Evolutionary conservation across 2,113 vertebrate genomes (phyloP).

Genomic region (Notarius quadriscutis): DNA sequence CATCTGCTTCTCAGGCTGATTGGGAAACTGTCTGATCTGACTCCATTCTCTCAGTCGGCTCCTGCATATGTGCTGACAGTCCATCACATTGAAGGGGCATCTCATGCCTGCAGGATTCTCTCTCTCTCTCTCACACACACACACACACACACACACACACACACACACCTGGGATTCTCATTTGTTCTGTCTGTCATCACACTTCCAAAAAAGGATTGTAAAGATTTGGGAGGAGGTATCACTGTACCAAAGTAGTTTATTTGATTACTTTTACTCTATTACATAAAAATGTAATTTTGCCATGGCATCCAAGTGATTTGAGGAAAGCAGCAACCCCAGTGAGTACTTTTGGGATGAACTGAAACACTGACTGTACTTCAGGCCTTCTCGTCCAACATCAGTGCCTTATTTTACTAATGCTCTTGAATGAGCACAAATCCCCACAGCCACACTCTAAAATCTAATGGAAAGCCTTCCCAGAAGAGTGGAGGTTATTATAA

Average conservation of each 20-base stretch:
- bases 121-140: background rate
- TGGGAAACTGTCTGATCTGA: background rate
- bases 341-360: background rate
- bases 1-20: conserved; percentile 10
- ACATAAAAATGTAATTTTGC: background rate
- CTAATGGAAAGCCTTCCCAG: background rate
- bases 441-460: background rate
- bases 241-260: background rate
- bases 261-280: background rate
- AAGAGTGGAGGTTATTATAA: background rate
- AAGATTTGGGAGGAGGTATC: background rate
- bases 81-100: conserved; percentile 25
- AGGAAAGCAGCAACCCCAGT: background rate
- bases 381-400: background rate
- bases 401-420: background rate
- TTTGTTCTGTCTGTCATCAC: background rate
- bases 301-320: background rate
- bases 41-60: background rate
- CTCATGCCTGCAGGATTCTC: background rate
- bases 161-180: background rate
- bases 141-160: background rate
- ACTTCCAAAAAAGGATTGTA: background rate
- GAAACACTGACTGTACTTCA: background rate
- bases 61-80: conserved; percentile 25
- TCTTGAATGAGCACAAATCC: background rate